Evolutionary conservation across 1,140 invertebrate species (phyloP).

Genomic region (Pogonomyrmex californicus): DNA sequence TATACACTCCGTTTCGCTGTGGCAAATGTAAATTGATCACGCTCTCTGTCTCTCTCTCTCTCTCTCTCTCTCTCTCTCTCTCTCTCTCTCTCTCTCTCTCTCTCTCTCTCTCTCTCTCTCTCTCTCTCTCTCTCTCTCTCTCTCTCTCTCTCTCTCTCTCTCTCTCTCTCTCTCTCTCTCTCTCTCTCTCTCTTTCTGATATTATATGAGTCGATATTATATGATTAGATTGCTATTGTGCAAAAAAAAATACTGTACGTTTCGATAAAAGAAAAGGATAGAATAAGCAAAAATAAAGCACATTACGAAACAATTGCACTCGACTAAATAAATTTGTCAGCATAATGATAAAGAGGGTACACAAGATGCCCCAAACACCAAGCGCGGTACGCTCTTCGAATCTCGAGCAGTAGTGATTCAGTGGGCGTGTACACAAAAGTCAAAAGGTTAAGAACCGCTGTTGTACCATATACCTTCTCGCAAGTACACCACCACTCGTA

Average conservation of each 20-base stretch:
- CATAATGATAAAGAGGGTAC: background rate
- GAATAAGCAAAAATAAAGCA: background rate
- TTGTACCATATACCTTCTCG: conserved; percentile 12
- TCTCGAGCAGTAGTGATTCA: background rate
- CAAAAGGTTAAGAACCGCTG: conserved; percentile 45
- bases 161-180: background rate
- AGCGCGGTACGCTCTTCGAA: background rate
- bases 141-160: background rate
- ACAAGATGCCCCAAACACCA: no score
- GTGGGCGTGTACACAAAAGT: conserved; percentile 23
- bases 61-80: background rate
- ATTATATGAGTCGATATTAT: background rate
- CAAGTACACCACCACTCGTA: conserved; percentile 18
- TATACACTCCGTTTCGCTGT: conserved; percentile 73
- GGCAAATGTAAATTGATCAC: conserved; percentile 62
- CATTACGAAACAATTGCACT: background rate
- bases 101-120: background rate
- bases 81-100: background rate
- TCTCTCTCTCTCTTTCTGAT: background rate
- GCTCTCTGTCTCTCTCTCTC: background rate
- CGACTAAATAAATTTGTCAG: conserved; percentile 4
- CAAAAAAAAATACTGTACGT: background rate
- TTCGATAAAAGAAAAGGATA: background rate
- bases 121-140: background rate
- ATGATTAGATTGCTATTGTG: background rate